Base-by-base conservation (phyloP, 2,113 vertebrate genomes). In the Petaurus breviceps region DNA sequence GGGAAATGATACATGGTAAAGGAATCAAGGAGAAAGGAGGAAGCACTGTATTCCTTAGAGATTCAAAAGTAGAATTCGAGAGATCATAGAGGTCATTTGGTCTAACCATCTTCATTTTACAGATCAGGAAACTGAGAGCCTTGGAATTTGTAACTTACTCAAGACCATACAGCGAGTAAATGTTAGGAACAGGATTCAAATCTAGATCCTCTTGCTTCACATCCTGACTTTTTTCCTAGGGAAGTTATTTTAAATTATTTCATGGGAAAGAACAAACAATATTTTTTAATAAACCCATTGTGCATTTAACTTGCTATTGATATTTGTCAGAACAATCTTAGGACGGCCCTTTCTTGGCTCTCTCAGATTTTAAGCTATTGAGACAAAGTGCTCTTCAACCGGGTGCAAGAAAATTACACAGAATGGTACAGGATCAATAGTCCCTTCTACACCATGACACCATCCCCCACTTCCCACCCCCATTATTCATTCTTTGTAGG, bases 361-460 rank as follows among this genome's bases (percentile, higher is more conserved):
- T 95, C n/a, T 89, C 52, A 43, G 0, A 22, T 90, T 91, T 92
- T 31, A 93, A 92, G n/a, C 89, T 92, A 47, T 84, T 95, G 28
- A n/a, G 28, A 91, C 12, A 52, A 10, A 95, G 23, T 95, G 46
- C 61, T 95, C 5, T 61, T 92, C n/a, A 52, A 94, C 95, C 96
- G 90, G 94, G 90, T 53, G 77, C 52, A 94, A 16, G 8, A 14
- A 92, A 91, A 47, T 51, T 96, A 94, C 37, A 94, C n/a, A 94
- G 94, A 89, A 77, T 57, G 94, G 31, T 77, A 49, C 91, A 93
- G 53, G 94, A 91, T 84, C 37, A 90, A 8, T 31, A 53, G 8
- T 95, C 92, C 54, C 94, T 96, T 96, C 92, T 94, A 96, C 54
- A 92, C 93, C 94, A 90, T 96, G 94, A 93, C 90, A 91, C 93